Percentiles rank a stretch among this genome's conserved stretches.
Evolutionary conservation across 1,140 invertebrate genomes (phyloP).

Genomic region (Cotesia typhae): DNA sequence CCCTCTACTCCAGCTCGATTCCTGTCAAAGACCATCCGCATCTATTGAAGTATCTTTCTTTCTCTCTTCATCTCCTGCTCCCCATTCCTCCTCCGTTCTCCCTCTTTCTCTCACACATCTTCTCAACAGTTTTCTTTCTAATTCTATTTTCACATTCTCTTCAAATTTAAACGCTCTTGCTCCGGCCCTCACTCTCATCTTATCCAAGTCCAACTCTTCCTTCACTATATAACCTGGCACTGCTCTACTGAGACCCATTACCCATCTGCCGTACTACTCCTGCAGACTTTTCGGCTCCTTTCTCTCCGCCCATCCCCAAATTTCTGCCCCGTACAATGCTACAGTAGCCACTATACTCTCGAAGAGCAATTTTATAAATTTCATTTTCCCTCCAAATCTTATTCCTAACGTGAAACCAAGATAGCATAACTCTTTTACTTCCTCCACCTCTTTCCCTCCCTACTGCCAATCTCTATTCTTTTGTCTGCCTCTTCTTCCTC

Average conservation of each 20-base stretch:
- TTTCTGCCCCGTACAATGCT: constrained; percentile 19
- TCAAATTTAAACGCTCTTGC: background rate
- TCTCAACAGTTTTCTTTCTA: background rate
- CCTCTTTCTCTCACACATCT: background rate
- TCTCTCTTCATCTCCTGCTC: background rate
- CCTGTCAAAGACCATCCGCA: background rate
- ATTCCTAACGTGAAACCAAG: background rate
- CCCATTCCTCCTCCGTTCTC: background rate
- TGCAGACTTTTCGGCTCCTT: too few relatives aligned
- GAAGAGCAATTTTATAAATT: constrained; percentile 22
- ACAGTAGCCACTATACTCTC: constrained; percentile 21
- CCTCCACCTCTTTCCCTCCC: constrained; percentile 23
- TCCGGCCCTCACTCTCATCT: too few relatives aligned
- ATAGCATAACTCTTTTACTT: constrained; percentile 30
- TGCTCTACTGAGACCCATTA: too few relatives aligned
- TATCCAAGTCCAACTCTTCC: too few relatives aligned
- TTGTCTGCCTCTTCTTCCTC: constrained; percentile 14
- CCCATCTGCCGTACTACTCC: too few relatives aligned
- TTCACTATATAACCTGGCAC: too few relatives aligned
- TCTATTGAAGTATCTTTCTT: background rate
- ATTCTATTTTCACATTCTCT: background rate
- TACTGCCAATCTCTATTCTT: constrained; percentile 1
- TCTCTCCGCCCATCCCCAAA: background rate
- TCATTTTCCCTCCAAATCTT: constrained; percentile 24
- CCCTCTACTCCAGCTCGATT: background rate